Conservation (phyloP, 2,888 invertebrate species). For the Trachelus stipa region DNA sequence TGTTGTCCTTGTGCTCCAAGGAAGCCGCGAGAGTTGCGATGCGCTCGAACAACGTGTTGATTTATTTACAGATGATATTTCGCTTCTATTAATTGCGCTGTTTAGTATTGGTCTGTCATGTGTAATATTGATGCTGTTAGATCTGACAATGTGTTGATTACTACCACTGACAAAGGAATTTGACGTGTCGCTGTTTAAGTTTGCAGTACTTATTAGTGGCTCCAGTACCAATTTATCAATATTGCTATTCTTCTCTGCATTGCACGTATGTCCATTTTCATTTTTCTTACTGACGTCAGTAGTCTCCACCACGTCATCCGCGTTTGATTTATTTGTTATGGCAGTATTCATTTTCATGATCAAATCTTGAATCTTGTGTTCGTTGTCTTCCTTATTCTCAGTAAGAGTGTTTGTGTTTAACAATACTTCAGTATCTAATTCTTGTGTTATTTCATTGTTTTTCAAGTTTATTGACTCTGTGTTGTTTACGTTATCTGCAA, state of each 20-base stretch:
- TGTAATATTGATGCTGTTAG: conserved; percentile 11
- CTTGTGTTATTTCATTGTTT: not conserved
- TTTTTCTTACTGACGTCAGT: not conserved
- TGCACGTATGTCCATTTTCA: not conserved
- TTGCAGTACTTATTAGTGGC: conserved; percentile 8
- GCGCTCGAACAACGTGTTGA: conserved; percentile 26
- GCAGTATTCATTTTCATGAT: not conserved
- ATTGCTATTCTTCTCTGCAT: not conserved
- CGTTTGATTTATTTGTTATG: not conserved
- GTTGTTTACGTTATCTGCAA: not conserved
- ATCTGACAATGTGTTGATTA: conserved; percentile 23
- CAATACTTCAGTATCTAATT: not conserved
- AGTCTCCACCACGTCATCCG: not conserved
- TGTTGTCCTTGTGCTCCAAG: not conserved
- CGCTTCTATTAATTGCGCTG: conserved; percentile 5
- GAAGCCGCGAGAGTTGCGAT: conserved; percentile 17
- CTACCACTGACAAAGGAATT: conserved; percentile 30
- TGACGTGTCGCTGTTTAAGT: conserved; percentile 26
- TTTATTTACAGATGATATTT: conserved; percentile 13
- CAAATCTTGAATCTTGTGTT: not conserved
- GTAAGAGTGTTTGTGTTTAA: not conserved
- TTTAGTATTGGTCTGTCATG: conserved; percentile 8
- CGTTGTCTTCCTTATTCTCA: not conserved
- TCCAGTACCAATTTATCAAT: not conserved
- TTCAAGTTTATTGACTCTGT: not conserved